Evolutionary conservation across 2,888 invertebrate species (phyloP).

Genomic region (Aplocera efformata): DNA sequence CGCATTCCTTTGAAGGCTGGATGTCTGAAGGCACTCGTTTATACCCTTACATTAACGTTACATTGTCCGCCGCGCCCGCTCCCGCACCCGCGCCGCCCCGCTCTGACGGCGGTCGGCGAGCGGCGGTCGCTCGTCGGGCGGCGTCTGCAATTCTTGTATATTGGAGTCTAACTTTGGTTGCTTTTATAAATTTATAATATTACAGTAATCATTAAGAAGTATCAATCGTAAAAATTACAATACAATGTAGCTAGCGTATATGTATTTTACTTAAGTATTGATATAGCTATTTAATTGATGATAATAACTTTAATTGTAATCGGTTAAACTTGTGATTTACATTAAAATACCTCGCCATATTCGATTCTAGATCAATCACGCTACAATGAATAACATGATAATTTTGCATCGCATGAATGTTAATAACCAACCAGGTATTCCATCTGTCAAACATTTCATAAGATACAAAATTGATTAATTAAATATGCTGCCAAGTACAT

Average conservation of each 20-base stretch:
- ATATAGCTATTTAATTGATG: slow-evolving; percentile 40
- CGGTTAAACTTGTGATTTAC: slow-evolving; percentile 23
- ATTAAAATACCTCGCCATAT: slow-evolving; percentile 25
- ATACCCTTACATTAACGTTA: slow-evolving; percentile 64
- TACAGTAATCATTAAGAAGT: slow-evolving; percentile 30
- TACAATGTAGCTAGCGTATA: slow-evolving; percentile 54
- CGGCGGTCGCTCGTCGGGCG: slow-evolving; percentile 25
- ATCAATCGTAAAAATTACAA: slow-evolving; percentile 34
- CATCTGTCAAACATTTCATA: too few species aligned
- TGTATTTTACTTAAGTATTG: slow-evolving; percentile 50
- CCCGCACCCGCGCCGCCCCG: too few species aligned
- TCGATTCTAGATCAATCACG: slow-evolving; percentile 22
- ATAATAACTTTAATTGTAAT: slow-evolving; percentile 27
- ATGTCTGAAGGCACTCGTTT: slow-evolving; percentile 77
- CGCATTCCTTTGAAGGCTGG: slow-evolving; percentile 73
- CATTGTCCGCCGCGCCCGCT: slow-evolving; percentile 12
- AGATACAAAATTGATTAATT: slow-evolving; percentile 20
- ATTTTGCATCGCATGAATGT: slow-evolving; percentile 19
- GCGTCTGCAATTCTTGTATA: slow-evolving; percentile 46
- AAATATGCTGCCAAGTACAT: slow-evolving; percentile 25
- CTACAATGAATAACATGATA: slow-evolving; percentile 11
- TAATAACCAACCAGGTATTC: too few species aligned
- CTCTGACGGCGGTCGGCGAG: slow-evolving; percentile 15
- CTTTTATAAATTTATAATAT: slow-evolving; percentile 44
- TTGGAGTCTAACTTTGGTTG: slow-evolving; percentile 62